A percentile compares a stretch with the other conserved stretches of the same genome.
phyloP scores from a whole-genome alignment of 2,113 vertebrate species.

The Atlantisia rogersi region DNA sequence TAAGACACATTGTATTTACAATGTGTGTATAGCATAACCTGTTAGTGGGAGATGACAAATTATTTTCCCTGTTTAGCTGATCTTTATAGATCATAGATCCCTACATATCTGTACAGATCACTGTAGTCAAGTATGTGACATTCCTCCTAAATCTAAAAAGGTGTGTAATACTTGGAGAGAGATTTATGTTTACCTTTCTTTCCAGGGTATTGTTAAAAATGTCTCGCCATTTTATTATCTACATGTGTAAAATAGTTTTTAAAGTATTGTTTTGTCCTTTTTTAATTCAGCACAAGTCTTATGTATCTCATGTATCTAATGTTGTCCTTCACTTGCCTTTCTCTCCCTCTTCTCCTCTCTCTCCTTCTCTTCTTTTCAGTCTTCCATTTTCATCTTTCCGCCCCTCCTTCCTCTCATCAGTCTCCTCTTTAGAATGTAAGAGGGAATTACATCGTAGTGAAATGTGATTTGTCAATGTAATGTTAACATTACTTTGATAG shows the following conservation, averaged over 20 bases:
- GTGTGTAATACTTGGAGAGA: neutral
- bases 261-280: neutral
- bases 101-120: neutral
- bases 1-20: neutral
- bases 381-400: neutral
- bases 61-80: neutral
- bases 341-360: neutral
- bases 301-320: neutral
- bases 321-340: neutral
- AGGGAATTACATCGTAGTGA: neutral
- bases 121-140: neutral
- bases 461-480: neutral
- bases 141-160: constrained; percentile 1
- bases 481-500: neutral
- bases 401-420: neutral
- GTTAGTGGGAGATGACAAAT: neutral
- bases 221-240: neutral
- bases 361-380: neutral
- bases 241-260: neutral
- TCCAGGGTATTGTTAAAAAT: neutral
- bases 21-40: neutral
- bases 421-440: neutral
- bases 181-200: neutral
- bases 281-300: neutral
- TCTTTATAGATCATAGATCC: neutral